Evolutionary conservation across 2,797 vertebrate species (phyloP).

Genomic region (Alexandromys oeconomus): DNA sequence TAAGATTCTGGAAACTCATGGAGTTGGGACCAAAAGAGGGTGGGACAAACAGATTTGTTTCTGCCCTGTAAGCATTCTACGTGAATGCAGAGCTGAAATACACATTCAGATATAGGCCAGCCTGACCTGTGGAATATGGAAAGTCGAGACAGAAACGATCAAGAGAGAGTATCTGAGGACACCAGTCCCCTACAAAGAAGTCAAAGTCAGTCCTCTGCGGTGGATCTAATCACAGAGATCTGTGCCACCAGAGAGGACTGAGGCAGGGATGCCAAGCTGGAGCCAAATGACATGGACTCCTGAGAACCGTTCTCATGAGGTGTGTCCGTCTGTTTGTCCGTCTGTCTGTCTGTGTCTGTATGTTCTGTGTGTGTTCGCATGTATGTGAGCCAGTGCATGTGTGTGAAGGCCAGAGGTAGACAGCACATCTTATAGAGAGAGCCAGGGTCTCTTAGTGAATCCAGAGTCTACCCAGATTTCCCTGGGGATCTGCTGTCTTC

Average conservation of each 20-base stretch:
- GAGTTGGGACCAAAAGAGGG: background rate
- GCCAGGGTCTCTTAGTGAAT: background rate
- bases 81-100: background rate
- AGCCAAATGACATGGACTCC: background rate
- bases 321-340: background rate
- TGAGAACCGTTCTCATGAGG: background rate
- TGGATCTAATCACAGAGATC: background rate
- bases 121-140: background rate
- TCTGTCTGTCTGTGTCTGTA: background rate
- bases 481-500: background rate
- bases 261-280: background rate
- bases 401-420: background rate
- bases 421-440: background rate
- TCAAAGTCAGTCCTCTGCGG: background rate
- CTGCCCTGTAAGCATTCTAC: background rate
- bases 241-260: background rate
- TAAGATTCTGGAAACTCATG: background rate
- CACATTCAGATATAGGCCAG: background rate
- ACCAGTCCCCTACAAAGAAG: background rate
- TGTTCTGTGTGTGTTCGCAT: background rate
- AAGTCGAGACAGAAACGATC: background rate
- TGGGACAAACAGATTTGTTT: background rate
- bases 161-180: slow-evolving; percentile 9
- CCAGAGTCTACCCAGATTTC: background rate
- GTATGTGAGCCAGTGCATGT: background rate